Base-by-base conservation (phyloP, 2,888 invertebrate species). In the Thysanoteuthis rhombus region DNA sequence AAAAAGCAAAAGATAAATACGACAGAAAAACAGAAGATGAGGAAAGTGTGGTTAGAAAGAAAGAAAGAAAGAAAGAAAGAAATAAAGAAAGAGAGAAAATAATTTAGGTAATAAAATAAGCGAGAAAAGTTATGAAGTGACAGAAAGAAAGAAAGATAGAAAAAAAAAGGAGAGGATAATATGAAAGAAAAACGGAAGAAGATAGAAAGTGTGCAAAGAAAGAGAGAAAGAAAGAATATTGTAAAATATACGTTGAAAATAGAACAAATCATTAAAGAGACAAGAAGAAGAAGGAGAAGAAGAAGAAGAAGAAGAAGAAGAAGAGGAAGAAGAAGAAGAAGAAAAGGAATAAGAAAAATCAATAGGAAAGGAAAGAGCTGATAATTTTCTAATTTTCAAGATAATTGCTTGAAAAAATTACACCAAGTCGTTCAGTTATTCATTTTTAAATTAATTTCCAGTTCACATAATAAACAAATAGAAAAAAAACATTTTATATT, bases 151-250 rank as follows among this genome's bases (percentile, higher is more conserved):
- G 16, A 75, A n/a, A 32, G 58, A 32, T 5, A 6, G 75, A 32
- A n/a, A n/a, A 16, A 5, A 32, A 75, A n/a, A 32, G n/a, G 10
- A 1, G 58, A 75, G 32, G n/a, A n/a, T n/a, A n/a, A 8, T 4
- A 47, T 22, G 16, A 58, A 19, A 47, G 19, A 47, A 22, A 47
- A 22, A 47, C 3, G n/a, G 10, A 75, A 75, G 6, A 10, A 12
- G 10, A n/a, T 0, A 2, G 6, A 2, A 12, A 32, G 1, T 75
- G 10, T 19, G n/a, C n/a, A n/a, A n/a, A n/a, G n/a, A n/a, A n/a
- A n/a, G n/a, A 2, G 5, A 25, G 25, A 58, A 25, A 58, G 28
- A 25, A 58, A 58, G 52, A 58, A 58, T 6, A 25, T 8, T 42
- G 28, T 10, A 75, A n/a, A n/a, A n/a, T n/a, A n/a, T 75, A n/a